These are phyloP conservation scores for Nudaria mundana DNA, from an alignment of 2,888 invertebrate genomes.

Conservation along the genomic window DNA sequence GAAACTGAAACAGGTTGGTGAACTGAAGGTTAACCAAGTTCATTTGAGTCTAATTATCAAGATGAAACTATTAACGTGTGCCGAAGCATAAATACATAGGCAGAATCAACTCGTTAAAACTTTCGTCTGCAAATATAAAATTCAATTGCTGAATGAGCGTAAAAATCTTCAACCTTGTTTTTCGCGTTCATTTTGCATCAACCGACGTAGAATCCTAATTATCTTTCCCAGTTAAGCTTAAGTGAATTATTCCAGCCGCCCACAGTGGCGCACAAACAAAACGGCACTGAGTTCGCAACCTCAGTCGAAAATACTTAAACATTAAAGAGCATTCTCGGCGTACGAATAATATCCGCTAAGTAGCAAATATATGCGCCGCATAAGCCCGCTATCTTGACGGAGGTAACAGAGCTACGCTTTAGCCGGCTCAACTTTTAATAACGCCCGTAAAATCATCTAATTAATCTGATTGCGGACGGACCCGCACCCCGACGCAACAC, in stretches of 20 bases:
- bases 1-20: too few relatives aligned
- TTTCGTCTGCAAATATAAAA: constrained; percentile 76
- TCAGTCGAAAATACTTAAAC: constrained; percentile 80
- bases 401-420: constrained; percentile 69
- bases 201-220: constrained; percentile 80
- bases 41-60: constrained; percentile 49
- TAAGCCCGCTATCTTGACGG: constrained; percentile 74
- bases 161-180: constrained; percentile 76
- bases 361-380: constrained; percentile 63
- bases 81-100: constrained; percentile 62
- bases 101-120: constrained; percentile 70
- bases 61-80: constrained; percentile 58
- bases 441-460: constrained; percentile 76
- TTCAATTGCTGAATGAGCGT: constrained; percentile 78
- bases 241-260: constrained; percentile 79
- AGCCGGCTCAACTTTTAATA: constrained; percentile 79
- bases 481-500: constrained; percentile 61
- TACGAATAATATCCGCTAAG: constrained; percentile 76
- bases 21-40: too few relatives aligned
- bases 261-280: constrained; percentile 78
- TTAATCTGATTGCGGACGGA: constrained; percentile 75
- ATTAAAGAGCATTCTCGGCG: constrained; percentile 74
- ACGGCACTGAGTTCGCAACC: constrained; percentile 76
- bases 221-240: constrained; percentile 81
- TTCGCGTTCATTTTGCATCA: constrained; percentile 80